Conservation (phyloP, 2,888 invertebrate genomes). For the Erebia epiphron region DNA sequence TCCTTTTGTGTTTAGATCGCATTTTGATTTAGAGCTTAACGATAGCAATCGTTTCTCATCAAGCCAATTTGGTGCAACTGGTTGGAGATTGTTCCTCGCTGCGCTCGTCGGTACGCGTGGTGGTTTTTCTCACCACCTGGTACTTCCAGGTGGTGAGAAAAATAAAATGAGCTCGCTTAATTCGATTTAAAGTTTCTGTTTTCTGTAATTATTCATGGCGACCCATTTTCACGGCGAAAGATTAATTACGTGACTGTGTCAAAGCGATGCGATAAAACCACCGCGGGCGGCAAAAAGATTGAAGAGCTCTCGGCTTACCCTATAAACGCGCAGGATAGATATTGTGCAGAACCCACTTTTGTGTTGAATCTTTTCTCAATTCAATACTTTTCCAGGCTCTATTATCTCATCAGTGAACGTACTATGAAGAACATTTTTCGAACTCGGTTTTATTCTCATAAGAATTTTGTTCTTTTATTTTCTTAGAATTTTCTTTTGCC, state of each 20-base stretch:
- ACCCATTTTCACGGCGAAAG: conserved; percentile 40
- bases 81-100: too few species aligned
- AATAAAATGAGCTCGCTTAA: background rate
- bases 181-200: conserved; percentile 4
- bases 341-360: conserved; percentile 18
- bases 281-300: conserved; percentile 40
- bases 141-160: background rate
- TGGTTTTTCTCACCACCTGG: too few species aligned
- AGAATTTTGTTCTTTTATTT: background rate
- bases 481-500: background rate
- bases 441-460: background rate
- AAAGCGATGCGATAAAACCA: conserved; percentile 39
- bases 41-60: too few species aligned
- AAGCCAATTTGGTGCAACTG: too few species aligned
- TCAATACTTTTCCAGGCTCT: conserved; percentile 15
- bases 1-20: too few species aligned
- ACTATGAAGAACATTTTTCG: background rate
- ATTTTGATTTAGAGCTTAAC: too few species aligned
- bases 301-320: conserved; percentile 38
- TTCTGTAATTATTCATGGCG: conserved; percentile 35
- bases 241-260: conserved; percentile 43
- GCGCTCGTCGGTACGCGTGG: too few species aligned
- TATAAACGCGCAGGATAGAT: conserved; percentile 22
- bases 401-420: conserved; percentile 12
- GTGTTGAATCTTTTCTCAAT: conserved; percentile 15